Percentiles rank a stretch among this genome's conserved stretches.
Conservation (phyloP, 2,888 invertebrate genomes). For the Anthophora plumipes region DNA sequence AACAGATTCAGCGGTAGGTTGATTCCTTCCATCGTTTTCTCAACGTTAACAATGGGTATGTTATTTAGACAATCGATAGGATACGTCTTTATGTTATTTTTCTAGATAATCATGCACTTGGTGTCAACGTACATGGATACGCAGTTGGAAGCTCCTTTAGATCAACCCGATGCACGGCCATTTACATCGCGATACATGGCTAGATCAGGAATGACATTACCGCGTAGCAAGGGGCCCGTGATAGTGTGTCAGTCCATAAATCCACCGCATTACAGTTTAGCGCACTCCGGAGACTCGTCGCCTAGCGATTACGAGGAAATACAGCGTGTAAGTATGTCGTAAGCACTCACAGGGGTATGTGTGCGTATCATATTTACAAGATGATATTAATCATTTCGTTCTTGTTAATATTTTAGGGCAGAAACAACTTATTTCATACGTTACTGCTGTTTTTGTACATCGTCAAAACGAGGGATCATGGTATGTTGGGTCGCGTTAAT, state of each 20-base stretch:
- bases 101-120: conserved; percentile 92
- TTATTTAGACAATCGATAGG: too few species aligned
- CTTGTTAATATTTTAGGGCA: conserved; percentile 87
- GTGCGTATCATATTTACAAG: background rate
- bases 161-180: conserved; percentile 88
- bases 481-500: conserved; percentile 91
- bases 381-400: conserved; percentile 33
- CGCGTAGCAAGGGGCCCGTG: conserved; percentile 85
- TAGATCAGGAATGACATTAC: conserved; percentile 84
- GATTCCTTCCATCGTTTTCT: background rate
- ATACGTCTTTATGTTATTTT: conserved; percentile 45
- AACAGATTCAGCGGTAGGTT: conserved; percentile 92
- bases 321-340: conserved; percentile 86
- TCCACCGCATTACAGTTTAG: conserved; percentile 90
- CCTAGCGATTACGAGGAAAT: conserved; percentile 88
- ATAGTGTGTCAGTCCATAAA: conserved; percentile 88
- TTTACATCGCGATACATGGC: conserved; percentile 86
- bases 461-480: conserved; percentile 90
- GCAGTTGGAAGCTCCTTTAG: conserved; percentile 89
- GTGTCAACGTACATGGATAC: conserved; percentile 95
- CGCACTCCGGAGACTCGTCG: conserved; percentile 83
- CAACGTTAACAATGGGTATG: background rate
- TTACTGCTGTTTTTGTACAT: conserved; percentile 92
- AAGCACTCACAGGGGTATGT: too few species aligned
- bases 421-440: conserved; percentile 95